phyloP scores from a whole-genome alignment of 1,140 invertebrate genomes.

The Vollenhovia emeryi region DNA sequence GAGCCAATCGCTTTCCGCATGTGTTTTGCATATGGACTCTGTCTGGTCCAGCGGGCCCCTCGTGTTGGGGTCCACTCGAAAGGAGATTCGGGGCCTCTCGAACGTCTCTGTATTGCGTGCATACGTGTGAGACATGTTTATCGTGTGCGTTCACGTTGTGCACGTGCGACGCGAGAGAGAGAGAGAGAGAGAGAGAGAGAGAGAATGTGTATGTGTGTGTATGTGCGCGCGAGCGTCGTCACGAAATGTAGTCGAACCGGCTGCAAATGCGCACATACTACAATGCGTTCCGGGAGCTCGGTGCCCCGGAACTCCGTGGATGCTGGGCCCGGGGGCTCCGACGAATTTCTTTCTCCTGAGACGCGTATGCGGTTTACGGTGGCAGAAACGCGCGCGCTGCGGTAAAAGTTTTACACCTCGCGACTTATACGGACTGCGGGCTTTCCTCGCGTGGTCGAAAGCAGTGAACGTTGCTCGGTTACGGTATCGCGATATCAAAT shows the following conservation, averaged over 20 bases:
- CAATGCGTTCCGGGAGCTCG: background rate
- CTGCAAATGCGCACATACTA: conserved; percentile 56
- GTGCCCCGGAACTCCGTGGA: conserved; percentile 47
- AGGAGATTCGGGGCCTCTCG: conserved; percentile 18
- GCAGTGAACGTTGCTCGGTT: conserved; percentile 12
- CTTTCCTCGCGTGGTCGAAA: conserved; percentile 37
- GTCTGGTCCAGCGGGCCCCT: conserved; percentile 7
- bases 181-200: no score
- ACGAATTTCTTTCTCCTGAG: conserved; percentile 57
- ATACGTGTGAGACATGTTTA: background rate
- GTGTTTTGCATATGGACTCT: conserved; percentile 66
- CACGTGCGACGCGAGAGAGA: no score
- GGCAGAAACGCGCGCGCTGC: background rate
- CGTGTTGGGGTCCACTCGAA: background rate
- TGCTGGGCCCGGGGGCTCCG: conserved; percentile 19
- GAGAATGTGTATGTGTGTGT: no score
- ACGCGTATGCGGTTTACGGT: conserved; percentile 33
- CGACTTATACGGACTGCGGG: background rate
- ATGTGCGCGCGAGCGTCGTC: conserved; percentile 24
- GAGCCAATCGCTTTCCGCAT: conserved; percentile 53
- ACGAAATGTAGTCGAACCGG: conserved; percentile 76
- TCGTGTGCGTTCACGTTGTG: background rate
- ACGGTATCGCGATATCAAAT: background rate
- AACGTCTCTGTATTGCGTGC: conserved; percentile 21
- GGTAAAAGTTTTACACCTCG: conserved; percentile 52